Base-by-base conservation (phyloP, 2,888 invertebrate genomes). In the Acleris holmiana region DNA sequence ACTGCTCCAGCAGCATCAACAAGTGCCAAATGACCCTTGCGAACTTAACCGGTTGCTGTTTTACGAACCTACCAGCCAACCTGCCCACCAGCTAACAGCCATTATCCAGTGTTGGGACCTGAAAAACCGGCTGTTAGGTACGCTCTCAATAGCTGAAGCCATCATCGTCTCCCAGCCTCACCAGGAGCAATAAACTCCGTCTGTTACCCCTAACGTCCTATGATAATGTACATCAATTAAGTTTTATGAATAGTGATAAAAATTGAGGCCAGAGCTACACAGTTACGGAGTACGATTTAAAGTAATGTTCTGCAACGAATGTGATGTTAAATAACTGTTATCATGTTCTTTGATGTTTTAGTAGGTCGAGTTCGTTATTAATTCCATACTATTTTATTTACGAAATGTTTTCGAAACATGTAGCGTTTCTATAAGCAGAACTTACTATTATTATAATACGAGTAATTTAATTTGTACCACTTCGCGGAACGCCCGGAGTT, bases 201-300 rank as follows among this genome's bases (percentile, higher is more conserved):
- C 64, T 54, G 58, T 54, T 54, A 40, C 54, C 53, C 48, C 64
- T 64, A 64, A 64, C 53, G 58, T 25, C 53, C 53, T 49, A 44
- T 59, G 58, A 54, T 59, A 64, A 65, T 54, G 44, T 46, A 59
- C 60, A 60, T 46, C 60, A 65, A 65, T 65, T 50, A 60, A 60
- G 21, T 55, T 65, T 65, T 60, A 65, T 65, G 49, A 60, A 60
- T 35, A 55, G 65, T 60, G 65, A 65, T 60, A 60, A 65, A 65
- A 60, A 65, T 60, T 65, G 65, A 60, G 65, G 65, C 54, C 65
- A 64, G 53, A 53, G 54, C 53, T 59, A 59, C 59, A 50, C 44
- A 60, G 65, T 60, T 65, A 65, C 65, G 29, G 46, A 17, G 49
- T 60, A 65, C 55, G 55, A 65, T 65, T 60, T 64, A 58, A 55